Evolutionary conservation across 2,888 invertebrate species (phyloP), one percentile per base, ranked within the genome.

Genomic region (Epirrhoe alternata): DNA sequence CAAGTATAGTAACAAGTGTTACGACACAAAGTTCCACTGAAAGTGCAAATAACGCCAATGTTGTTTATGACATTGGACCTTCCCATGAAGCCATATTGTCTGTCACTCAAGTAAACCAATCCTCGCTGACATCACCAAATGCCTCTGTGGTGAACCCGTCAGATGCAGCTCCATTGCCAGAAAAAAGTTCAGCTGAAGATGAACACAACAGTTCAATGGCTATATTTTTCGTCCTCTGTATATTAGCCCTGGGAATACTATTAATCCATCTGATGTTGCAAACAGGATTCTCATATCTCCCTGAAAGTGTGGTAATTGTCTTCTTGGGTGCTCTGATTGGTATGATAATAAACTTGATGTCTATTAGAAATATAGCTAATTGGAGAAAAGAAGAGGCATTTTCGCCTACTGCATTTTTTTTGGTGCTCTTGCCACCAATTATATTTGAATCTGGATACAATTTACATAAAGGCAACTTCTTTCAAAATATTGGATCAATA

Each of bases 381-480:
- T 99, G 98, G 98, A 96, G 98, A 83, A 97, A 98, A 85, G 99
- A 99, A 86, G 99, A 99, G 89, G 98, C 99, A 0, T 99, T 99
- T 84, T 98, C 99, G 6, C 99, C 99, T 0, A 99, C 99, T 17
- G 98, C 99, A 24, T 99, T 99, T 88, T 99, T 99, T 84, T 94
- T 99, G 60, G 97, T 99, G 2, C 94, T 99, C 0, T 89, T 99
- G 60, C 99, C 99, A 8, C 99, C 99, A 0, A 99, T 99, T 63
- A 99, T 99, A 78, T 99, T 99, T 93, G 99, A 99, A 89, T 99
- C 99, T 3, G 99, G 99, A 3, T 99, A 99, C 86, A 99, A 99
- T 94, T 94, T 99, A 68, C 99, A 99, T 82, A 99, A 99, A 90
- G 99, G 99, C 72, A 97, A 97, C 81, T 97, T 97, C 81, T 97